phyloP scores from a whole-genome alignment of 2,888 invertebrate species.

The Pseudococcus jackbeardsleyi region DNA sequence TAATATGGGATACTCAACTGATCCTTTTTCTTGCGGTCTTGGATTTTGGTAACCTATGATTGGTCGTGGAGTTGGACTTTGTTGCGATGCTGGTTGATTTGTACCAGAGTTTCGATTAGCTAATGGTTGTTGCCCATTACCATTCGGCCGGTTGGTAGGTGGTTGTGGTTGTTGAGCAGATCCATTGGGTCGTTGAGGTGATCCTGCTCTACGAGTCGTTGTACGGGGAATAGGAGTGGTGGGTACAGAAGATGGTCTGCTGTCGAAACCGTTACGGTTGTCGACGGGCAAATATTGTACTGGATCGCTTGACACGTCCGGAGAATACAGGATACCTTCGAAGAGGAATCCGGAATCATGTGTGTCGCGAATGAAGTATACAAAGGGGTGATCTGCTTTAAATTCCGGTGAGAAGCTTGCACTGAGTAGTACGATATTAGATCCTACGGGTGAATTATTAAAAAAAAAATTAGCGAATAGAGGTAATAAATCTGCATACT shows the following conservation, averaged over 20 bases:
- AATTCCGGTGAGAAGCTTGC: conserved; percentile 25
- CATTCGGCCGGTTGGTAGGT: background rate
- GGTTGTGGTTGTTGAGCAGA: too few species aligned
- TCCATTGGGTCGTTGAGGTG: background rate
- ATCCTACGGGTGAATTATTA: background rate
- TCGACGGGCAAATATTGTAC: background rate
- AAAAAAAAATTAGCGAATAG: too few species aligned
- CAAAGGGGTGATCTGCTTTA: conserved; percentile 74
- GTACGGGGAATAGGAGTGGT: background rate
- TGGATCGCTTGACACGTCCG: background rate
- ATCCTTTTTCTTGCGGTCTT: background rate
- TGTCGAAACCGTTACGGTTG: background rate
- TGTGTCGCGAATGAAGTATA: conserved; percentile 77
- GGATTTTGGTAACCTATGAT: background rate
- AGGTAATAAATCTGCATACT: too few species aligned
- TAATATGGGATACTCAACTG: conserved; percentile 42
- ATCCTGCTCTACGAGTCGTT: background rate
- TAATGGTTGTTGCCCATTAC: background rate
- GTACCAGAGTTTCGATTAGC: background rate
- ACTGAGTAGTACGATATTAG: background rate
- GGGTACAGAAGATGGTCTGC: background rate
- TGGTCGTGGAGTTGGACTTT: background rate
- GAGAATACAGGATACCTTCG: conserved; percentile 71
- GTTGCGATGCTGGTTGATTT: background rate
- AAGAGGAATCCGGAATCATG: conserved; percentile 75